A percentile compares a stretch with the other conserved stretches of the same genome.
phyloP scores from a whole-genome alignment of 2,888 invertebrate genomes.

The Scaptomyza reducta region DNA sequence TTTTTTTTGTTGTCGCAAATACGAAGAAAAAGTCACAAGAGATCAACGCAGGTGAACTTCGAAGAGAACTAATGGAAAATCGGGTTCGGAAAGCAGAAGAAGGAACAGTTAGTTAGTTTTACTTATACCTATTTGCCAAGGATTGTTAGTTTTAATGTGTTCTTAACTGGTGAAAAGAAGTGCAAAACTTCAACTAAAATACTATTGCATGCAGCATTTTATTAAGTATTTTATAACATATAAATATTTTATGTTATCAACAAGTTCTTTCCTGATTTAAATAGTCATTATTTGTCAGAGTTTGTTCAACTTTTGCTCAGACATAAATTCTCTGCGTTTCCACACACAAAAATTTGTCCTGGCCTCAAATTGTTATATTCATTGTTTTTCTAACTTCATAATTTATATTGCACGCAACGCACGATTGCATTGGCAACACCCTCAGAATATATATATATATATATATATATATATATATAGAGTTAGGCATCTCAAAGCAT shows the following conservation, averaged over 20 bases:
- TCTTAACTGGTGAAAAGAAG: too few relatives aligned
- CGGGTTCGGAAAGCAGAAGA: not conserved
- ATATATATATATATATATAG: conserved; percentile 30
- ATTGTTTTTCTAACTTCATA: conserved; percentile 35
- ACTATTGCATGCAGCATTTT: too few relatives aligned
- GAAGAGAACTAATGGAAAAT: not conserved
- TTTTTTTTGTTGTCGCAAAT: conserved; percentile 14
- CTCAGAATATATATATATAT: conserved; percentile 40
- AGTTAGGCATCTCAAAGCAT: conserved; percentile 66
- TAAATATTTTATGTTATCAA: too few relatives aligned
- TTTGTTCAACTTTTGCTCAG: not conserved
- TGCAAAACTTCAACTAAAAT: too few relatives aligned
- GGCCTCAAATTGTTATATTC: conserved; percentile 8
- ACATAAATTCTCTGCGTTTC: conserved; percentile 17
- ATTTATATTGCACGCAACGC: conserved; percentile 62
- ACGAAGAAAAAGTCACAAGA: conserved; percentile 21
- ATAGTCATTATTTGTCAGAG: too few relatives aligned
- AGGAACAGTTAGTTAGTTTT: conserved; percentile 1
- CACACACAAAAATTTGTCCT: conserved; percentile 23
- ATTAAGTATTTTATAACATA: too few relatives aligned
- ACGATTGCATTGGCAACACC: conserved; percentile 68
- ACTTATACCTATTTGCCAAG: not conserved
- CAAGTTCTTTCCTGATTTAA: too few relatives aligned
- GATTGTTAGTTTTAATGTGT: conserved; percentile 16
- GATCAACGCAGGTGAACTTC: conserved; percentile 22